Conservation (phyloP, 2,797 vertebrate genomes). For the Argyrosomus regius region DNA sequence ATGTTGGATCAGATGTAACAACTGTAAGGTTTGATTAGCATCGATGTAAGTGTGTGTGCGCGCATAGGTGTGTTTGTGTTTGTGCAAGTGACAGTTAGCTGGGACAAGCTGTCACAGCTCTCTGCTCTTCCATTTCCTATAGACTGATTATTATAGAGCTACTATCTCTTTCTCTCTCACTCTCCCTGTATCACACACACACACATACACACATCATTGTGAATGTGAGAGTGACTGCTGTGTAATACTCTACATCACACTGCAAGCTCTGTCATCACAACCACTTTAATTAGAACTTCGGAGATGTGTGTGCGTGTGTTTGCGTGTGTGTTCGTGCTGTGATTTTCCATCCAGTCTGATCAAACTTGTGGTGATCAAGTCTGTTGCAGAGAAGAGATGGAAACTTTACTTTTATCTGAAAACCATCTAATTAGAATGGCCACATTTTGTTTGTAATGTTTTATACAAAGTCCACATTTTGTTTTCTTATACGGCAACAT, state of each 20-base stretch:
- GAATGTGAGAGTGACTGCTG: constrained; percentile 66
- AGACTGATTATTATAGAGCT: constrained; percentile 80
- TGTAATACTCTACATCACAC: constrained; percentile 76
- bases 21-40: constrained; percentile 65
- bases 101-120: constrained; percentile 78
- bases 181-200: constrained; percentile 12
- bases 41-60: constrained; percentile 34
- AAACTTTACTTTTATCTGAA: constrained; percentile 56
- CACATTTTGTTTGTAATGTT: constrained; percentile 26
- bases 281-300: constrained; percentile 79
- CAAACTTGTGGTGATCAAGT: constrained; percentile 69
- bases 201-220: constrained; percentile 38
- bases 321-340: constrained; percentile 23
- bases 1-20: constrained; percentile 58
- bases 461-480: constrained; percentile 11
- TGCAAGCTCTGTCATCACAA: constrained; percentile 74
- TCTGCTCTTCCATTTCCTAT: constrained; percentile 71
- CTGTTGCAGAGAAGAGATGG: constrained; percentile 47
- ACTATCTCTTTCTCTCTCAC: constrained; percentile 58
- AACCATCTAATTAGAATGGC: constrained; percentile 33
- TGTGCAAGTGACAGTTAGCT: constrained; percentile 72
- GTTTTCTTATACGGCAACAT: not conserved
- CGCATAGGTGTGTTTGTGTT: constrained; percentile 37
- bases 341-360: constrained; percentile 59
- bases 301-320: constrained; percentile 40